A percentile compares a stretch with the other conserved stretches of the same genome.
Conservation (phyloP, 2,888 invertebrate species). For the Ennomos erosarius region DNA sequence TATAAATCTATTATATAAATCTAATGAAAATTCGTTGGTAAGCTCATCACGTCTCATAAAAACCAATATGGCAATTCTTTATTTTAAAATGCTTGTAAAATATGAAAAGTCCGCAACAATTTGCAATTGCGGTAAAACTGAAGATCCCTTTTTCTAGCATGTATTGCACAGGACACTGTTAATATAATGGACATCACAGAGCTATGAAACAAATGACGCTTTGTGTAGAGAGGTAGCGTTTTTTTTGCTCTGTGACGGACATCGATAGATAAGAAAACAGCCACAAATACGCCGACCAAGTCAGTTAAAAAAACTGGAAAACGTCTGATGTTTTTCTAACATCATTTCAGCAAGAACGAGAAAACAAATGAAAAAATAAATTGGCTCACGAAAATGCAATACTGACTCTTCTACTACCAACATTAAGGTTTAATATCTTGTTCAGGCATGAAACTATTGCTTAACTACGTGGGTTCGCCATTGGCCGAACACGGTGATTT, state of each 20-base stretch:
- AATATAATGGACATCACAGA: too few species aligned
- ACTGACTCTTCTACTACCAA: conserved; percentile 29
- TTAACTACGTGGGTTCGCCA: conserved; percentile 54
- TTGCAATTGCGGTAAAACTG: neutral
- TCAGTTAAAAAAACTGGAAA: conserved; percentile 26
- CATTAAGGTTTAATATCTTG: conserved; percentile 31
- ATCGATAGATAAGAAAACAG: conserved; percentile 10
- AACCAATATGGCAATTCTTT: too few species aligned
- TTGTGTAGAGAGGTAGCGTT: too few species aligned
- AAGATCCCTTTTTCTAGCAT: conserved; percentile 4
- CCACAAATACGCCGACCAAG: conserved; percentile 12
- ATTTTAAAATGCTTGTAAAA: too few species aligned
- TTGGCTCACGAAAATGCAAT: conserved; percentile 22
- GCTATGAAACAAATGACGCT: too few species aligned
- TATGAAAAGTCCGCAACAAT: too few species aligned
- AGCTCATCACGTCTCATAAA: too few species aligned
- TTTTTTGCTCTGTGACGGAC: too few species aligned
- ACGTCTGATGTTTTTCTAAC: conserved; percentile 44
- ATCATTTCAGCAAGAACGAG: conserved; percentile 45
- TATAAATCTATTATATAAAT: too few species aligned
- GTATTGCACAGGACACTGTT: too few species aligned
- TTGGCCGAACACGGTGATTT: conserved; percentile 58
- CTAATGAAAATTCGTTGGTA: too few species aligned
- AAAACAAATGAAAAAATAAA: conserved; percentile 45
- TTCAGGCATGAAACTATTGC: conserved; percentile 28